Evolutionary conservation across 2,888 invertebrate genomes (phyloP), one percentile per base, ranked within the genome.

Genomic region (Cosmorhoe ocellata): DNA sequence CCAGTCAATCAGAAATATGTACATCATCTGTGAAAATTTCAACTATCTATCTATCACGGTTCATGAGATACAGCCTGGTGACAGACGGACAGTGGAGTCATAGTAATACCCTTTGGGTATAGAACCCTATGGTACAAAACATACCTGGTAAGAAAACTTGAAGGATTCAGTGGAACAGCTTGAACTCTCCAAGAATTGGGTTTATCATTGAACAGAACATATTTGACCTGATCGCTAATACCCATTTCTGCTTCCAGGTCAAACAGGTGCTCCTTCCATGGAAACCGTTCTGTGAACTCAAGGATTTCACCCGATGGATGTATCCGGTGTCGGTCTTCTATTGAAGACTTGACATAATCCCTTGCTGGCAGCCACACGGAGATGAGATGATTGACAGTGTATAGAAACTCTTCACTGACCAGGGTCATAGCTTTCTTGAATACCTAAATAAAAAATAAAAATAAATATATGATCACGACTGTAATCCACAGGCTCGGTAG

Each of bases 241-340:
- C 89, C 88, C 66, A 93, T 75, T 70, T 95, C 95, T 49, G 92
- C 91, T 87, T 99, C 99, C 44, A 99, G 74, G 34, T 93, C 91
- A 67, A 94, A 94, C 38, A 99, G 88, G 80, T 99, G 98, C 46
- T 96, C 94, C 71, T 97, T 97, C 98, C 98, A 99, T 0, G 99
- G 98, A 67, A 95, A 94, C 2, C 93, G 87, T 44, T 92, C 92
- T 0, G 77, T 79, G 7, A 99, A 90, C 59, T 93, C 89, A 0
- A 99, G 80, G 38, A 99, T 97, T 82, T 96, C 92, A 0, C 98
- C 98, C 45, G 95, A 94, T 8, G 90, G 66, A 72, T 97, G 93
- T 0, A 96, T 88, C 9, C 56, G 36, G 2, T 43, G 36, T 18
- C 62, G 13, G 18, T 91, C 89, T 42, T 93, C 83, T 10, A 99